Evolutionary conservation across 2,113 vertebrate species (phyloP).

Genomic region (Solea senegalensis): DNA sequence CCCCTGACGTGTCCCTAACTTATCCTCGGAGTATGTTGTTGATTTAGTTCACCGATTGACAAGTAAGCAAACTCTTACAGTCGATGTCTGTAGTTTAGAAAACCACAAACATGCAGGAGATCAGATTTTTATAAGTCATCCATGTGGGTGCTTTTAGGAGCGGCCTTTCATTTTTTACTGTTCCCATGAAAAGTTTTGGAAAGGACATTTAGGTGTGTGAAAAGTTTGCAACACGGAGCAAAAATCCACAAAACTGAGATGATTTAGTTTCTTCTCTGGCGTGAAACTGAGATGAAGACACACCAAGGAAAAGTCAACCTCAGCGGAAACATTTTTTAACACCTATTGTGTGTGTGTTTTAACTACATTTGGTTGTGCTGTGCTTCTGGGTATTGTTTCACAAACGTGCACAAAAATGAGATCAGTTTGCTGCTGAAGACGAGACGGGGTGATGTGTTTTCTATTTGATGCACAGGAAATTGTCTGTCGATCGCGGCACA

Average conservation of each 20-base stretch:
- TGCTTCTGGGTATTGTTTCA: neutral
- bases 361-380: neutral
- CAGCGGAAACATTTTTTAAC: neutral
- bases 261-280: constrained; percentile 11
- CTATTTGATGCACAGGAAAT: no score
- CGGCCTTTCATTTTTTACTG: neutral
- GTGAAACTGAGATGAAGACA: neutral
- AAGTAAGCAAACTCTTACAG: neutral
- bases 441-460: no score
- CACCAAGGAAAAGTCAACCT: neutral
- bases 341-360: neutral
- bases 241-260: neutral
- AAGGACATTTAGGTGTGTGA: neutral
- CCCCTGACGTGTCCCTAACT: neutral
- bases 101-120: neutral
- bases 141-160: neutral
- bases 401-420: no score
- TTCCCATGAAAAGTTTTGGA: constrained; percentile 3
- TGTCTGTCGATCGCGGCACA: neutral
- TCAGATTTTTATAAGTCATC: constrained; percentile 1
- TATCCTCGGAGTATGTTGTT: neutral
- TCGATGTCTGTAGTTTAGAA: neutral
- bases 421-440: no score
- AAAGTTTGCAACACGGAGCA: neutral
- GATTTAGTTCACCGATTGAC: neutral